Base-by-base conservation (phyloP, 2,888 invertebrate species). In the Agrotis exclamationis region DNA sequence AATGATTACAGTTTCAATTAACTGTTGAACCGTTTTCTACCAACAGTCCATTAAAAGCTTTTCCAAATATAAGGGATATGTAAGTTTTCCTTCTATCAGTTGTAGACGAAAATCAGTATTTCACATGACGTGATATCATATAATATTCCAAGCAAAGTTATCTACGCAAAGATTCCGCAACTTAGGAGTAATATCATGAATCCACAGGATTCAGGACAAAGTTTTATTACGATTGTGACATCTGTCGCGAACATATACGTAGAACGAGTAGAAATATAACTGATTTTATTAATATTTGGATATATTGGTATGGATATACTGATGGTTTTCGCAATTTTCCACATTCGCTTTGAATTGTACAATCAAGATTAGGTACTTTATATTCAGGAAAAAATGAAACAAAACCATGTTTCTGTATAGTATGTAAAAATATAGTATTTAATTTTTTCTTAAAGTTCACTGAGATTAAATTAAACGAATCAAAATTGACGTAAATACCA, bases 221-320 rank as follows among this genome's bases (percentile, higher is more conserved):
- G 87, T 93, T 93, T 90, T 90, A 91, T 91, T 91, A 90, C 87
- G 81, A 80, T 77, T 76, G 79, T 86, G 90, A 91, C 92, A 92
- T 91, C 90, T 91, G 90, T 88, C 90, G 85, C 84, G 81, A 63
- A 70, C 65, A 68, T 53, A 71, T 51, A 76, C 45, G 33, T 68
- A 62, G 24, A 57, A 72, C 45, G 33, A 51, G 68, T 86, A 79
- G 84, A 83, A 83, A 88, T 86, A 86, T 85, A 79, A 76, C 76
- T 82, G 57, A 62, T 84, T 84, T 84, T 82, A 79, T 85, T 84
- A 84, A 82, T 82, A 76, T 75, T 62, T 68, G 48, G 54, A 71
- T 69, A 66, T 76, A 70, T 74, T 69, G 48, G 48, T 50, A 51
- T 70, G 69, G 69, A 59, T 83, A 14, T 63, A 39, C 20, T 20